phyloP scores from a whole-genome alignment of 2,113 vertebrate genomes.

The Rhipidura dahli region DNA sequence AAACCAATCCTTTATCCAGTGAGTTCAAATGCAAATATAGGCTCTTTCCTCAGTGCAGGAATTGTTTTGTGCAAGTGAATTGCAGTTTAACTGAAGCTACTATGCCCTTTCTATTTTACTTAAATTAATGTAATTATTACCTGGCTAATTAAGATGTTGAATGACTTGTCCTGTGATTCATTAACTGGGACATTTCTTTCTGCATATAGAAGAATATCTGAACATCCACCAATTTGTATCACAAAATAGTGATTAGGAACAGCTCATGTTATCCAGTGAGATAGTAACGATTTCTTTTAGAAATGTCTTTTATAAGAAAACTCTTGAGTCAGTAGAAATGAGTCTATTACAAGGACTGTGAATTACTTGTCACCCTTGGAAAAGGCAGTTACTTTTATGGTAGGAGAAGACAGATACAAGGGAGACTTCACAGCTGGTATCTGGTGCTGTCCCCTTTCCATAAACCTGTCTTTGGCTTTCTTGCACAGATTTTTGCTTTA shows the following conservation, averaged over 20 bases:
- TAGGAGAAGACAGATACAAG: neutral
- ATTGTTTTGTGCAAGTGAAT: constrained; percentile 50
- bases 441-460: neutral
- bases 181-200: constrained; percentile 52
- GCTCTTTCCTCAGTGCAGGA: constrained; percentile 27
- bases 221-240: neutral
- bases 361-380: neutral
- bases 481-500: neutral
- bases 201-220: neutral
- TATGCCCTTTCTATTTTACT: constrained; percentile 56
- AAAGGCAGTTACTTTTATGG: neutral
- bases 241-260: constrained; percentile 24
- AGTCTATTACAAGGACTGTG: neutral
- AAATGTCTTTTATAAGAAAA: neutral
- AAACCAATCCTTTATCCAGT: constrained; percentile 44
- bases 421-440: neutral
- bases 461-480: neutral
- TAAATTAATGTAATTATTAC: constrained; percentile 70
- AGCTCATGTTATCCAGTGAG: neutral
- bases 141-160: constrained; percentile 55
- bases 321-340: neutral
- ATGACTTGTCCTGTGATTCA: constrained; percentile 54
- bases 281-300: constrained; percentile 16
- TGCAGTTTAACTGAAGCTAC: constrained; percentile 46
- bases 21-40: constrained; percentile 76